phyloP scores from a whole-genome alignment of 2,113 vertebrate species.

The Xiphias gladius region DNA sequence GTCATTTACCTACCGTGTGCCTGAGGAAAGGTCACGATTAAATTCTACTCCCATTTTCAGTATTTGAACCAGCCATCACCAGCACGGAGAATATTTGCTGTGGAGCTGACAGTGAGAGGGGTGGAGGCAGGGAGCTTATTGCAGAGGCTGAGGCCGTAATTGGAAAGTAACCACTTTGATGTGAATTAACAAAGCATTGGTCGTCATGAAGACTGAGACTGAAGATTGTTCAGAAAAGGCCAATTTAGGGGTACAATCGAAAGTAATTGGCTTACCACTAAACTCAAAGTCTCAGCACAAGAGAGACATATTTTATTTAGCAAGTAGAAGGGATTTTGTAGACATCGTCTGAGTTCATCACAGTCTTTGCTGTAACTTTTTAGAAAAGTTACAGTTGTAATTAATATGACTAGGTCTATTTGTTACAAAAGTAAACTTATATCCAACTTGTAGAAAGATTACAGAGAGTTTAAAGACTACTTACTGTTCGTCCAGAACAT shows the following conservation, averaged over 20 bases:
- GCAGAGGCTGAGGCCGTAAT: slow-evolving; percentile 53
- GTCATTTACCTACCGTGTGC: slow-evolving; percentile 44
- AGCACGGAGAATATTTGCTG: slow-evolving; percentile 17
- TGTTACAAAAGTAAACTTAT: slow-evolving; percentile 1
- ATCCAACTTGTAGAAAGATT: neutral
- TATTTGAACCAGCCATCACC: slow-evolving; percentile 26
- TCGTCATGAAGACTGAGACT: slow-evolving; percentile 47
- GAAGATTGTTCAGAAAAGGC: slow-evolving; percentile 53
- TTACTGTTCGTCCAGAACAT: neutral
- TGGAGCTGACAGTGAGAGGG: slow-evolving; percentile 34
- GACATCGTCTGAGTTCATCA: slow-evolving; percentile 4
- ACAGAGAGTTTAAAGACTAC: slow-evolving; percentile 20
- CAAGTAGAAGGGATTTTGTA: slow-evolving; percentile 23
- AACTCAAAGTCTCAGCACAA: slow-evolving; percentile 36
- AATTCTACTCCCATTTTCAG: slow-evolving; percentile 47
- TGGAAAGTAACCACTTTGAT: slow-evolving; percentile 72
- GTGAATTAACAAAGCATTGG: slow-evolving; percentile 67
- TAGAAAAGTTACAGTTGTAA: slow-evolving; percentile 12
- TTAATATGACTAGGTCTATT: slow-evolving; percentile 1
- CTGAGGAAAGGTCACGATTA: slow-evolving; percentile 61
- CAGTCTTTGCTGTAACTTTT: slow-evolving; percentile 23
- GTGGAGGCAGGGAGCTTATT: slow-evolving; percentile 20
- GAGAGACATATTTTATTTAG: slow-evolving; percentile 54
- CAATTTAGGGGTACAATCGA: slow-evolving; percentile 53
- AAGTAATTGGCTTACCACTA: slow-evolving; percentile 67